Conservation (phyloP, 2,113 vertebrate species). For the Gallinago undulata region DNA sequence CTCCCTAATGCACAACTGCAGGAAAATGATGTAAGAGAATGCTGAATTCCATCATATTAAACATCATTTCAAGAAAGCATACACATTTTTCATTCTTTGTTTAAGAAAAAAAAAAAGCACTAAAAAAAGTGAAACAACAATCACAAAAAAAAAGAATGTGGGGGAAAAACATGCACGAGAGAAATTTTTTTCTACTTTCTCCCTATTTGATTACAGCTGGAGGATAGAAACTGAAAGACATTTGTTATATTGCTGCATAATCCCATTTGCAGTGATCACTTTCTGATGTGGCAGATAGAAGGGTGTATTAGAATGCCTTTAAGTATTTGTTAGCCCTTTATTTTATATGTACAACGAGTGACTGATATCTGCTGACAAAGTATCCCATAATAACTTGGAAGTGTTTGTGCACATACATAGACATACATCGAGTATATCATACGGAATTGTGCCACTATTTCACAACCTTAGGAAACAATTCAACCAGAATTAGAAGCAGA, state of each 20-base stretch:
- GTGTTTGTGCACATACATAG: not conserved
- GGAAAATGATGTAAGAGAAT: not conserved
- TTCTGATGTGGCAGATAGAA: not conserved
- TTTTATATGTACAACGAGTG: not conserved
- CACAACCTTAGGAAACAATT: not conserved
- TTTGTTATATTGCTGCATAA: conserved; percentile 29
- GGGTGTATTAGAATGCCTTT: not conserved
- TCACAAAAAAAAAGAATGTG: not conserved
- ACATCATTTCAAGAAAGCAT: not conserved
- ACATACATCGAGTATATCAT: not conserved
- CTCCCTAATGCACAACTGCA: not conserved
- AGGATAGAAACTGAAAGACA: conserved; percentile 12
- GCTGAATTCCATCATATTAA: not conserved
- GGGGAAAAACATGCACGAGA: not conserved
- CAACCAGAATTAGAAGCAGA: not conserved
- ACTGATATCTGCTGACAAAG: not conserved
- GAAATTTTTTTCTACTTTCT: not conserved
- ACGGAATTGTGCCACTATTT: not conserved
- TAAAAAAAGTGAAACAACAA: not conserved
- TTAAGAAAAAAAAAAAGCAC: not conserved
- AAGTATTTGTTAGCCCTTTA: conserved; percentile 9
- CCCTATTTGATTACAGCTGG: not conserved
- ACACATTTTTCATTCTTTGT: not conserved
- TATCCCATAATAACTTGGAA: not conserved
- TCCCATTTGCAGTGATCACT: conserved; percentile 7